Conservation (phyloP, 2,113 vertebrate genomes). For the Pleuronectes platessa region DNA sequence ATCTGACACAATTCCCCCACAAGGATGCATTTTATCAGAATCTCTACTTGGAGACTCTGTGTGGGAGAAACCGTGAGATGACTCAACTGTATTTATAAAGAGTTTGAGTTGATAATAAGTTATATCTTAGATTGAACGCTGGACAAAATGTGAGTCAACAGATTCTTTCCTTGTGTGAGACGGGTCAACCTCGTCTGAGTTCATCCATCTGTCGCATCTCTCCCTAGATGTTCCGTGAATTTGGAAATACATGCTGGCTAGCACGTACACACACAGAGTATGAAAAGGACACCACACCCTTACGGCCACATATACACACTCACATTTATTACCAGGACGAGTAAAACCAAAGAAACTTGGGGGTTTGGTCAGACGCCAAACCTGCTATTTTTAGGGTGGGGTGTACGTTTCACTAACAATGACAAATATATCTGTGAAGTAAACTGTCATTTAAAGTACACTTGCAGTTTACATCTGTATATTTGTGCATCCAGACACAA, state of each 20-base stretch:
- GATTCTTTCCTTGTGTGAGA: not conserved
- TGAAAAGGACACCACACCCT: slow-evolving; percentile 52
- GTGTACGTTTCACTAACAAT: not conserved
- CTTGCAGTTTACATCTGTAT: not conserved
- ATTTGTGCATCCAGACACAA: slow-evolving; percentile 3
- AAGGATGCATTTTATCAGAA: not conserved
- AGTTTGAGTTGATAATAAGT: slow-evolving; percentile 4
- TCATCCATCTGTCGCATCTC: not conserved
- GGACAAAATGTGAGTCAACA: slow-evolving; percentile 6
- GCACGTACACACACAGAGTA: slow-evolving; percentile 27
- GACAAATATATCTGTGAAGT: not conserved
- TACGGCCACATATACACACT: not conserved
- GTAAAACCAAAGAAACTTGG: slow-evolving; percentile 64
- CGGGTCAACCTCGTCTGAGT: slow-evolving; percentile 8
- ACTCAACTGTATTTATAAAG: slow-evolving; percentile 2
- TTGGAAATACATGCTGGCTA: not conserved
- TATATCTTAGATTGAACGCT: not conserved
- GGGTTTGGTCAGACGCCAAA: slow-evolving; percentile 4
- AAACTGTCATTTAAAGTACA: not conserved
- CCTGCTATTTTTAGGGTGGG: slow-evolving; percentile 22
- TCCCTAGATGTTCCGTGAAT: slow-evolving; percentile 3
- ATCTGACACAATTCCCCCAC: not conserved
- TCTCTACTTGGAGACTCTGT: not conserved
- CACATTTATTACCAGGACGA: slow-evolving; percentile 51
- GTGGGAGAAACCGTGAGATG: not conserved